Conservation (phyloP, 2,113 vertebrate species). For the Lipophrys pholis region DNA sequence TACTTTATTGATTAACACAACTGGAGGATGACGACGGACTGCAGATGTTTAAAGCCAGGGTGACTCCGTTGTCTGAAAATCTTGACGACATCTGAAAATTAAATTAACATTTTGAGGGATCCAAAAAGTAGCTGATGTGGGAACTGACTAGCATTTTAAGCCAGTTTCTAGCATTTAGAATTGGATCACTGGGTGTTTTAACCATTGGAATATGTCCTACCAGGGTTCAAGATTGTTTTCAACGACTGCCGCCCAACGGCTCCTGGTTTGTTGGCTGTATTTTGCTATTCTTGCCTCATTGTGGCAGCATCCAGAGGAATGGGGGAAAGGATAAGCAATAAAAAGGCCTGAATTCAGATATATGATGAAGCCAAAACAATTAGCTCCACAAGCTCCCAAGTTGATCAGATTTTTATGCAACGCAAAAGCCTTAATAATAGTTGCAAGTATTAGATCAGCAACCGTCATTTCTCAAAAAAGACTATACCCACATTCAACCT, state of each 20-base stretch:
- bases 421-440: constrained; percentile 6
- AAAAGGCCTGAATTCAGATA: too few species aligned
- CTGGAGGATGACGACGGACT: too few species aligned
- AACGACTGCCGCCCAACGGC: not conserved
- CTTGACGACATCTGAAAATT: not conserved
- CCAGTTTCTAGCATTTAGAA: not conserved
- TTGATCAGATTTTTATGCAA: not conserved
- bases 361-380: not conserved
- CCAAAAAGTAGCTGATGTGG: not conserved
- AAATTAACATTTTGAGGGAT: not conserved
- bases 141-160: not conserved
- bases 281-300: too few species aligned
- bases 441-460: not conserved
- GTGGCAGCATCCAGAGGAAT: too few species aligned
- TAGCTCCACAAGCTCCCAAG: not conserved
- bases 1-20: too few species aligned
- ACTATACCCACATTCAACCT: not conserved
- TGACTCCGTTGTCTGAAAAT: not conserved
- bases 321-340: too few species aligned
- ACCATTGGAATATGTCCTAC: constrained; percentile 8
- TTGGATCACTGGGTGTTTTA: not conserved
- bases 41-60: too few species aligned
- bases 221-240: not conserved
- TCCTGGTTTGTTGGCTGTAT: not conserved
- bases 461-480: not conserved